Percentiles rank a stretch among this genome's conserved stretches.
These are phyloP conservation scores for Auanema freiburgensis DNA, from an alignment of 2,888 invertebrate genomes.

Conservation along the genomic window DNA sequence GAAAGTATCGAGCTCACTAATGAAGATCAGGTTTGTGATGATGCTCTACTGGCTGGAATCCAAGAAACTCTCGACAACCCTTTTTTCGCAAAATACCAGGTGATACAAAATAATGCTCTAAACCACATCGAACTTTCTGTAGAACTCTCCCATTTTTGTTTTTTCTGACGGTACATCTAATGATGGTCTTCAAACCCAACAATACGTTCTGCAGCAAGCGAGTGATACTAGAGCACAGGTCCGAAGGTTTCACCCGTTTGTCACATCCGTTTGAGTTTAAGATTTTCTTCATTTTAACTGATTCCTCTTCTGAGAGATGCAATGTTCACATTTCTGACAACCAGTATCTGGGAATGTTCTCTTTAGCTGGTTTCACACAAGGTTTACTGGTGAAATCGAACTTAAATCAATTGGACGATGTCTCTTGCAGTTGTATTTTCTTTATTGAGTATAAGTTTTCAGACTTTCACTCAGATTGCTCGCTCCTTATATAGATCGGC, in stretches of 20 bases:
- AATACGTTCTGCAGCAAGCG: conserved; percentile 30
- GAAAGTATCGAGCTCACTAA: conserved; percentile 25
- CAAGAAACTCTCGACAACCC: conserved; percentile 19
- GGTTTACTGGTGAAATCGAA: conserved; percentile 31
- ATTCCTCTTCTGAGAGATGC: conserved; percentile 31
- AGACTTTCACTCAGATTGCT: conserved; percentile 20
- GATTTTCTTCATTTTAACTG: conserved; percentile 35
- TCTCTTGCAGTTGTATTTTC: not conserved
- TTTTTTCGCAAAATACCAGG: conserved; percentile 35
- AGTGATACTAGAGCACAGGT: conserved; percentile 24
- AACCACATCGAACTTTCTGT: not conserved
- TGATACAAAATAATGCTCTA: conserved; percentile 7
- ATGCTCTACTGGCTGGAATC: conserved; percentile 34
- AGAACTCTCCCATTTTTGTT: conserved; percentile 47
- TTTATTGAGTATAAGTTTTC: not conserved
- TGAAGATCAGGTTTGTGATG: conserved; percentile 41
- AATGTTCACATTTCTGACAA: conserved; percentile 30
- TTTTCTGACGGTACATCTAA: conserved; percentile 46
- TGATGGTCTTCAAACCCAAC: conserved; percentile 27
- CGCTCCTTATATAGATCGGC: conserved; percentile 23
- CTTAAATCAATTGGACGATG: conserved; percentile 25
- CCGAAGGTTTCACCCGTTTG: not conserved
- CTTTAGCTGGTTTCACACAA: conserved; percentile 27
- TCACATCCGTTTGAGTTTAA: conserved; percentile 1
- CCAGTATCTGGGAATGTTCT: conserved; percentile 22